phyloP scores from a whole-genome alignment of 2,888 invertebrate genomes.

The Hypselothyrea guttata region DNA sequence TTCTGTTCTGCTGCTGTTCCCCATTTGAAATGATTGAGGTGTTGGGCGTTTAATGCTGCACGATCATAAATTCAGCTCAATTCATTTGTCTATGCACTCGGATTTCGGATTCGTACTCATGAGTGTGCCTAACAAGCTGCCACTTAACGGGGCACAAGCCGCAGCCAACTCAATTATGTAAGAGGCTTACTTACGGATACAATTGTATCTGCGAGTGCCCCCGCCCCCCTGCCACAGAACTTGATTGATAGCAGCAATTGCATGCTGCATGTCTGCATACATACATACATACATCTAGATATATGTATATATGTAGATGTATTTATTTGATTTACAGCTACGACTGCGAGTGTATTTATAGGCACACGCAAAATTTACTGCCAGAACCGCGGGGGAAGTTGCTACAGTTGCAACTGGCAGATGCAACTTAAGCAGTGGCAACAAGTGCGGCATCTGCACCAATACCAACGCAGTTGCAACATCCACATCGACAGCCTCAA shows the following conservation, averaged over 20 bases:
- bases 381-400: constrained; percentile 6
- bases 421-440: constrained; percentile 36
- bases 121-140: constrained; percentile 45
- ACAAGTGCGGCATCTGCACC: constrained; percentile 43
- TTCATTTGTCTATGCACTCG: constrained; percentile 42
- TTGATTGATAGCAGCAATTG: constrained; percentile 62
- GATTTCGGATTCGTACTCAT: constrained; percentile 15
- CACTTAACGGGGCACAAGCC: constrained; percentile 44
- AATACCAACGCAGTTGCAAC: constrained; percentile 13
- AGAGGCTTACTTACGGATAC: constrained; percentile 38
- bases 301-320: too few species aligned
- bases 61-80: constrained; percentile 45
- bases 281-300: too few species aligned
- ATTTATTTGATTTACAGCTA: constrained; percentile 59
- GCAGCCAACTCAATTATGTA: constrained; percentile 31
- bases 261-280: constrained; percentile 19
- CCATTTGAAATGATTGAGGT: constrained; percentile 27
- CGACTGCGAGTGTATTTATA: constrained; percentile 34
- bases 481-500: constrained; percentile 14
- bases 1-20: constrained; percentile 7
- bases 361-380: constrained; percentile 52
- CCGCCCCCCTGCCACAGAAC: constrained; percentile 25
- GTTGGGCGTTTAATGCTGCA: constrained; percentile 44
- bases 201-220: constrained; percentile 40
- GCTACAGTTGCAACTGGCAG: constrained; percentile 39